Conservation (phyloP, 2,113 vertebrate genomes). For the Ceuthmochares aereus region DNA sequence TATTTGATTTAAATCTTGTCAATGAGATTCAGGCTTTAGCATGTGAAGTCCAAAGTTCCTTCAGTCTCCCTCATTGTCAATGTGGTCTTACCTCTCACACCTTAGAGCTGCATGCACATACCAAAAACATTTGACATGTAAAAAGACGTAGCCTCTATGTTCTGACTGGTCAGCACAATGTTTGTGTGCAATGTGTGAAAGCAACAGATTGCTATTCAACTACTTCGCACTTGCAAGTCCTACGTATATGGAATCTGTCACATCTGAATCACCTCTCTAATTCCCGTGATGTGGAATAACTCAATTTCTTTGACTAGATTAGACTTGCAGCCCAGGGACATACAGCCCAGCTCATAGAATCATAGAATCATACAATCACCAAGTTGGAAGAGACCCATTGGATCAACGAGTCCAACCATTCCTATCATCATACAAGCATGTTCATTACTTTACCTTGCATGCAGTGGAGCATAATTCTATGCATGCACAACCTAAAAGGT, state of each 20-base stretch:
- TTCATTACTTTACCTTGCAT: not conserved
- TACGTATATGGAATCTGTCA: accelerated
- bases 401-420: too few species aligned
- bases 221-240: not conserved
- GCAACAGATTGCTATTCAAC: not conserved
- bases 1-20: not conserved
- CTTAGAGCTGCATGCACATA: not conserved
- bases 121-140: not conserved
- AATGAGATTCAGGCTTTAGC: not conserved
- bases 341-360: not conserved
- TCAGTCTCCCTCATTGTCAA: not conserved
- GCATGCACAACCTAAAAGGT: accelerated
- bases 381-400: too few species aligned
- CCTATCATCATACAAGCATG: not conserved
- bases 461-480: not conserved
- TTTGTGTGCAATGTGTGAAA: not conserved
- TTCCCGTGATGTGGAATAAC: accelerated
- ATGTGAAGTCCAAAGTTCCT: not conserved
- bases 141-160: not conserved
- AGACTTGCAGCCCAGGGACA: too few species aligned
- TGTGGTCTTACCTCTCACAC: accelerated
- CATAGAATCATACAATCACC: too few species aligned
- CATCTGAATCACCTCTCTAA: not conserved
- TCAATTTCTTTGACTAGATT: not conserved
- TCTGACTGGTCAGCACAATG: not conserved